Evolutionary conservation across 2,888 invertebrate genomes (phyloP).

Genomic region (Andricus curvator): DNA sequence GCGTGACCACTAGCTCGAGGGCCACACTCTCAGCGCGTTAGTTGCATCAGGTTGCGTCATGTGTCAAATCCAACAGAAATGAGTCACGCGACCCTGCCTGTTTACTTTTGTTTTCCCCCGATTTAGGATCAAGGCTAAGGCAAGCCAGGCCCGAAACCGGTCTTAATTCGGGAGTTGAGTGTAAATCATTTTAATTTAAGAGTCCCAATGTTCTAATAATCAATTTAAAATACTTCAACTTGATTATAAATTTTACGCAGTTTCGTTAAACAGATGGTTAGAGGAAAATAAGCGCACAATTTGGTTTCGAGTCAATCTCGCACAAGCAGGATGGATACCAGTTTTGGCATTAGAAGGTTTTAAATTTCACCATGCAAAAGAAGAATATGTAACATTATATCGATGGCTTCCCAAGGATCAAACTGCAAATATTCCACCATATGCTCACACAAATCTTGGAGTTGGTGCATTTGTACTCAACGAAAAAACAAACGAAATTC

Average conservation of each 20-base stretch:
- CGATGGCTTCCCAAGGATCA: slow-evolving; percentile 87
- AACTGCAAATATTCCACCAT: slow-evolving; percentile 85
- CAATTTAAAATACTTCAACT: background rate
- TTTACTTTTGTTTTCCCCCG: too few species aligned
- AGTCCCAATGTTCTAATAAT: too few species aligned
- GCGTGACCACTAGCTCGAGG: too few species aligned
- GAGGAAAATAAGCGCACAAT: slow-evolving; percentile 84
- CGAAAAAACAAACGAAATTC: slow-evolving; percentile 84
- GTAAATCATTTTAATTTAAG: too few species aligned
- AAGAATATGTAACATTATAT: slow-evolving; percentile 88
- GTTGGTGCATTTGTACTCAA: slow-evolving; percentile 93
- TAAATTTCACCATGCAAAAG: slow-evolving; percentile 91
- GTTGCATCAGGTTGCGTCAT: too few species aligned
- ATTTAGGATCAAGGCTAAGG: too few species aligned
- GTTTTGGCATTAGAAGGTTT: slow-evolving; percentile 88
- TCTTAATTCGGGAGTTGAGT: too few species aligned
- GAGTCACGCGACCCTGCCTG: too few species aligned
- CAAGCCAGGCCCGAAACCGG: too few species aligned
- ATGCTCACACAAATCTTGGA: slow-evolving; percentile 90
- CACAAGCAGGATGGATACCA: slow-evolving; percentile 88
- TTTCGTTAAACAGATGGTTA: slow-evolving; percentile 85
- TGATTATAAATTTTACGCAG: slow-evolving; percentile 78
- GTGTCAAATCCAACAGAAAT: too few species aligned
- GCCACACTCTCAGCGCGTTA: too few species aligned
- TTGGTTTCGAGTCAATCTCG: slow-evolving; percentile 89